Evolutionary conservation across 1,140 invertebrate genomes (phyloP), one percentile per base, ranked within the genome.

Genomic region (Sarcophaga bullata): DNA sequence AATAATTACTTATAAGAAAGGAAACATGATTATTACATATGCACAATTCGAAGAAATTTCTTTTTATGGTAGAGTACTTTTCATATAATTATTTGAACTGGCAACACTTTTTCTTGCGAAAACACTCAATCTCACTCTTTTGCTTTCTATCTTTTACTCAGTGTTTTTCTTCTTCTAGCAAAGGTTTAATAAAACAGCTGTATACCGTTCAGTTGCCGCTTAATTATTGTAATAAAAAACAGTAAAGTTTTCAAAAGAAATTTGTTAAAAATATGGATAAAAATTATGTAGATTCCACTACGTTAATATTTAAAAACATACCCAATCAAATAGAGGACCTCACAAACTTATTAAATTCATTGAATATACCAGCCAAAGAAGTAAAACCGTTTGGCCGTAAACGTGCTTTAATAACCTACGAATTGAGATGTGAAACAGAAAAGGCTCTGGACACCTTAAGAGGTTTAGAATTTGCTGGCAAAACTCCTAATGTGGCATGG

Each of bases 221-320:
- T 37, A 37, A 37, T 37, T 37, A 37, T 37, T 37, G 4, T 37
- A 37, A 37, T n/a, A 37, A 37, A 2, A 37, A 37, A 37, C 25
- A 37, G 25, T 37, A 37, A 37, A 37, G 25, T 15, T 62, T 62
- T 62, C 15, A 15, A 1, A 15, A 11, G 11, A 15, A 62, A n/a
- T 62, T 62, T 15, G n/a, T 37, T 37, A 25, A 1, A 68, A 54
- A 49, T 17, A 54, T 50, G 48, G 9, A 49, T 46, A 80, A 50
- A 13, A 81, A 81, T 15, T 54, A 25, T 37, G 62, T 54, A 54
- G 72, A 50, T n/a, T 17, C 62, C 1, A 72, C 52, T 47, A 89
- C 86, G 76, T 84, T 89, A 82, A 58, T 89, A 72, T 62, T 89
- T 0, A 88, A 89, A 76, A 86, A 84, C 81, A 86, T 89, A 85